A percentile compares a stretch with the other conserved stretches of the same genome.
These are phyloP conservation scores for Desmophyllum pertusum DNA, from an alignment of 92 coral and sea anemone species.

Conservation along the genomic window DNA sequence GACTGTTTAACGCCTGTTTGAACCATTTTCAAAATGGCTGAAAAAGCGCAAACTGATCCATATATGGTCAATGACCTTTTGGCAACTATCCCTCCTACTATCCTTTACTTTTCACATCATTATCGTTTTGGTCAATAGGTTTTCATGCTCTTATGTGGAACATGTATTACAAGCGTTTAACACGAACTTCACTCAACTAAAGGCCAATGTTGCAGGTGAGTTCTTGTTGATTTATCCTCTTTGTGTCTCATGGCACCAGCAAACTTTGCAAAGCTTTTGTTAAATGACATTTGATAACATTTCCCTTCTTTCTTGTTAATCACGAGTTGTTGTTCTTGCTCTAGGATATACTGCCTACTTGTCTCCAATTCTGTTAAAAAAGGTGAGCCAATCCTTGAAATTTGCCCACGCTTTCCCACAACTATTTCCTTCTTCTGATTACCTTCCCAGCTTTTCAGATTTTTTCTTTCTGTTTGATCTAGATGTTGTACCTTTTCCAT, in stretches of 20 bases:
- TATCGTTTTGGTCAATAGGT: not conserved
- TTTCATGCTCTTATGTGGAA: constrained; percentile 24
- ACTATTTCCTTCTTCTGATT: not conserved
- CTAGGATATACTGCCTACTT: constrained; percentile 24
- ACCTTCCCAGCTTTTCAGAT: not conserved
- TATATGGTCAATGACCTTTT: too few species aligned
- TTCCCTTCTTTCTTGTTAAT: not conserved
- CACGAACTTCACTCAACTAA: not conserved
- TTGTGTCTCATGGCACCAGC: too few species aligned
- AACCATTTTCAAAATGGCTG: too few species aligned
- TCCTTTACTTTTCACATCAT: not conserved
- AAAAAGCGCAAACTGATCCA: too few species aligned
- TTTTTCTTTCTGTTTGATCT: not conserved
- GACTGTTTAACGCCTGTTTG: too few species aligned
- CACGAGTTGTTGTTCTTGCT: not conserved
- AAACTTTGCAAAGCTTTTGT: not conserved
- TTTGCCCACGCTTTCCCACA: not conserved
- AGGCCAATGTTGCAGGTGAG: constrained; percentile 23
- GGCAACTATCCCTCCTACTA: not conserved
- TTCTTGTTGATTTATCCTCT: too few species aligned
- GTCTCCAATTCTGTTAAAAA: constrained; percentile 18
- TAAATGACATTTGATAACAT: not conserved
- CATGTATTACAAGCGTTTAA: constrained; percentile 11
- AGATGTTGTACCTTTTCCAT: constrained; percentile 37
- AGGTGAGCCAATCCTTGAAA: constrained; percentile 11